Evolutionary conservation across 1,140 invertebrate species (phyloP).

Genomic region (Bradynema listronoti): DNA sequence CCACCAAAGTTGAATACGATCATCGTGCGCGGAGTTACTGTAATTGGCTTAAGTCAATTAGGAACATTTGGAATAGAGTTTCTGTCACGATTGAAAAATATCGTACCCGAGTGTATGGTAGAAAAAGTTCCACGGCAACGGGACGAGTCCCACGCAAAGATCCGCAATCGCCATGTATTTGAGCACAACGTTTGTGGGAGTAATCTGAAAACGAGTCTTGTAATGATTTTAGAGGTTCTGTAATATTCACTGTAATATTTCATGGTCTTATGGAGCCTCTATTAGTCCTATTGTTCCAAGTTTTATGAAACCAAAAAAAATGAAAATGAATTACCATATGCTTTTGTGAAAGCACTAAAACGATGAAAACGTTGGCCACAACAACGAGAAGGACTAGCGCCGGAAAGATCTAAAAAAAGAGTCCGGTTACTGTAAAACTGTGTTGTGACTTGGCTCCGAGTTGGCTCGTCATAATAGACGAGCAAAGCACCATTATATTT

Average conservation of each 20-base stretch:
- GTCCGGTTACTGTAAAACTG: slow-evolving; percentile 1
- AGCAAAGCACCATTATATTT: no score
- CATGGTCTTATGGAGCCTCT: no score
- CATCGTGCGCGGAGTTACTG: slow-evolving; percentile 9
- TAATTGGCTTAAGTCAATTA: no score
- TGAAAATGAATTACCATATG: no score
- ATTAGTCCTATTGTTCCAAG: no score
- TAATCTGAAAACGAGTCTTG: slow-evolving; percentile 29
- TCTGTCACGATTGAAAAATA: neutral
- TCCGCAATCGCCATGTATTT: slow-evolving; percentile 58
- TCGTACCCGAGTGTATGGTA: slow-evolving; percentile 49
- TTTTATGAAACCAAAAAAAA: no score
- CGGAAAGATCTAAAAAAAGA: slow-evolving; percentile 46
- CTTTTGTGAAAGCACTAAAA: slow-evolving; percentile 51
- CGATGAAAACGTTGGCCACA: slow-evolving; percentile 51
- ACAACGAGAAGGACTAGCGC: slow-evolving; percentile 49
- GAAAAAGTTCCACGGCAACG: slow-evolving; percentile 56
- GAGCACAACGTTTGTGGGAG: slow-evolving; percentile 56
- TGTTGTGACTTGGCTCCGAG: no score
- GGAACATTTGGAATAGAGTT: no score
- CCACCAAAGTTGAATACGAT: slow-evolving; percentile 44
- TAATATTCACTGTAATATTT: no score
- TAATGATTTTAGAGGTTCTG: no score
- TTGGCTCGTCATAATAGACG: no score
- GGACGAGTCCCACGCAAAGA: slow-evolving; percentile 51